Conservation (phyloP, 2,797 vertebrate genomes). For the Pseudomugil gertrudae region DNA sequence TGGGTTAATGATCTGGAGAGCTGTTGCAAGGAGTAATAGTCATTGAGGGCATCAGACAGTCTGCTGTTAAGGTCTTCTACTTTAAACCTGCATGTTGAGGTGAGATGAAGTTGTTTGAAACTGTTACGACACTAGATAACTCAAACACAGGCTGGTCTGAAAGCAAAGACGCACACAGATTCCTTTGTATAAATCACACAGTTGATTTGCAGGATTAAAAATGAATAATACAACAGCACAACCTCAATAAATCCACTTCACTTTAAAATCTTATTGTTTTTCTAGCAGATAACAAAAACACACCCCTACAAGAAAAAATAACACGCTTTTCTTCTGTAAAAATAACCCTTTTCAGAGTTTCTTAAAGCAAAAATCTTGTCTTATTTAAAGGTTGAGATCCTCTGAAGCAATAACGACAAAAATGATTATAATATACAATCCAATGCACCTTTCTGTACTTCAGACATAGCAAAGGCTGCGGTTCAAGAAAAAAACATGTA, state of each 20-base stretch:
- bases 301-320: background rate
- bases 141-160: conserved; percentile 36
- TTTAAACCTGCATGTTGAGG: conserved; percentile 33
- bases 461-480: no score
- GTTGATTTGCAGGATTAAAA: conserved; percentile 1
- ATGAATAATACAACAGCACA: background rate
- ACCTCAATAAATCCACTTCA: background rate
- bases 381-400: no score
- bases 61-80: conserved; percentile 41
- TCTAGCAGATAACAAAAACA: background rate
- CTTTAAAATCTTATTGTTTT: background rate
- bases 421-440: no score
- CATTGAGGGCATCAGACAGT: conserved; percentile 45
- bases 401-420: background rate
- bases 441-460: no score
- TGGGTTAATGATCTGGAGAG: conserved; percentile 51
- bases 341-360: no score
- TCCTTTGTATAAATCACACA: background rate
- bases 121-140: conserved; percentile 22
- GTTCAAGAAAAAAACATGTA: no score
- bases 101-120: conserved; percentile 34
- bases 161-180: conserved; percentile 10
- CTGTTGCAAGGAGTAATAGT: conserved; percentile 35
- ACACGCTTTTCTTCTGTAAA: no score
- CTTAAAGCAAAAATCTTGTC: no score